Conservation (phyloP, 2,797 vertebrate genomes). For the Pseudopleuronectes americanus region DNA sequence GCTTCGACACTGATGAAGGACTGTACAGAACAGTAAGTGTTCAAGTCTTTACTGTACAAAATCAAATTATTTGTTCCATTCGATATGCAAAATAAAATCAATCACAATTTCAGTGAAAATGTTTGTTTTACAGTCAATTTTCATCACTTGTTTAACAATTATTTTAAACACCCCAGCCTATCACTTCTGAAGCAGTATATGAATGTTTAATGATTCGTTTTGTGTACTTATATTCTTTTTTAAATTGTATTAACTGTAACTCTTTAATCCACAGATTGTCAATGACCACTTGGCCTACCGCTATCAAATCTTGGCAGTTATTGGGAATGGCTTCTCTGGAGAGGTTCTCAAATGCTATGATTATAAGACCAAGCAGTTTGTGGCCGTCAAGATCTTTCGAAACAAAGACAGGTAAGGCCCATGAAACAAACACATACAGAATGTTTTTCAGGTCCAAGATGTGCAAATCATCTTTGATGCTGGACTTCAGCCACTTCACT, state of each 20-base stretch:
- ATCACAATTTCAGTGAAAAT: too few relatives aligned
- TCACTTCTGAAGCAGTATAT: too few relatives aligned
- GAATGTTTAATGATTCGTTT: not conserved
- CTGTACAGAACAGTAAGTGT: not conserved
- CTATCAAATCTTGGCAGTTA: conserved; percentile 86
- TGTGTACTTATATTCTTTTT: not conserved
- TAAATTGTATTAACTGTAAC: not conserved
- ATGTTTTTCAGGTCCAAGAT: too few relatives aligned
- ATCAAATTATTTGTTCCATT: not conserved
- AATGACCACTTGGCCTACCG: conserved; percentile 88
- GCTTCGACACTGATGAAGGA: not conserved
- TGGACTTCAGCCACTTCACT: too few relatives aligned
- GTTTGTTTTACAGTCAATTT: too few relatives aligned
- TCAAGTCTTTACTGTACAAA: too few relatives aligned
- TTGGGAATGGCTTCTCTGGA: conserved; percentile 88
- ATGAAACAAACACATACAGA: too few relatives aligned
- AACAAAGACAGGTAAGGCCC: conserved; percentile 85
- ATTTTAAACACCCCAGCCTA: too few relatives aligned
- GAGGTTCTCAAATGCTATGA: conserved; percentile 90
- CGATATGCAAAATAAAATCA: too few relatives aligned
- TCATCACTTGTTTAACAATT: too few relatives aligned
- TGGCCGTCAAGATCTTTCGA: conserved; percentile 89
- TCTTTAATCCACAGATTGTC: conserved; percentile 78
- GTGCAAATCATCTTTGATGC: too few relatives aligned
- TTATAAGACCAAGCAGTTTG: conserved; percentile 88